A percentile compares a stretch with the other conserved stretches of the same genome.
Evolutionary conservation across 2,797 vertebrate species (phyloP).

Genomic region (Aldrovandia affinis): DNA sequence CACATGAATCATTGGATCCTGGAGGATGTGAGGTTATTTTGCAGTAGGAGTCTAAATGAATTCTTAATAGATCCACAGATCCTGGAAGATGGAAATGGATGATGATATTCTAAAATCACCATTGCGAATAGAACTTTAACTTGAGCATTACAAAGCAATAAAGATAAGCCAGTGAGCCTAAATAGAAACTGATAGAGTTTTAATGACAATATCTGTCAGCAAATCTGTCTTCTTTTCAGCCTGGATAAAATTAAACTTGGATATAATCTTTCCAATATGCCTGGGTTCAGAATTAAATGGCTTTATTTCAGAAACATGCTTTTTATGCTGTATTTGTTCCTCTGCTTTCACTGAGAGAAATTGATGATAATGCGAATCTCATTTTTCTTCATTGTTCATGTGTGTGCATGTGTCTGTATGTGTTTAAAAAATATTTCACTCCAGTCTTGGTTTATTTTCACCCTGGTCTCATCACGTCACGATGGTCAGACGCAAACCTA

Average conservation of each 20-base stretch:
- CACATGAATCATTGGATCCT: background rate
- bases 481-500: background rate
- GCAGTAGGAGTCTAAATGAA: background rate
- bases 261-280: background rate
- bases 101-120: background rate
- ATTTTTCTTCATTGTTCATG: background rate
- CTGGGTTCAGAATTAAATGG: background rate
- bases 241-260: constrained; percentile 11
- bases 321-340: background rate
- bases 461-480: background rate
- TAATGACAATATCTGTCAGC: background rate
- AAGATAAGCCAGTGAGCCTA: background rate
- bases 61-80: background rate
- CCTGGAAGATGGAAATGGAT: background rate
- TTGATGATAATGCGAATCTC: background rate
- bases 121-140: background rate
- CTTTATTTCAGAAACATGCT: background rate
- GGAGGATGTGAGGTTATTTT: background rate
- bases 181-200: background rate
- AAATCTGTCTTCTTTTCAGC: background rate
- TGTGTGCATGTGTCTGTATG: constrained; percentile 35
- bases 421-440: background rate
- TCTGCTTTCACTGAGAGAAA: background rate
- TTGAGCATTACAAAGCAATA: background rate
- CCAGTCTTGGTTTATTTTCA: background rate